Conservation (phyloP, 2,888 invertebrate species). For the Yponomeuta plumbellus region DNA sequence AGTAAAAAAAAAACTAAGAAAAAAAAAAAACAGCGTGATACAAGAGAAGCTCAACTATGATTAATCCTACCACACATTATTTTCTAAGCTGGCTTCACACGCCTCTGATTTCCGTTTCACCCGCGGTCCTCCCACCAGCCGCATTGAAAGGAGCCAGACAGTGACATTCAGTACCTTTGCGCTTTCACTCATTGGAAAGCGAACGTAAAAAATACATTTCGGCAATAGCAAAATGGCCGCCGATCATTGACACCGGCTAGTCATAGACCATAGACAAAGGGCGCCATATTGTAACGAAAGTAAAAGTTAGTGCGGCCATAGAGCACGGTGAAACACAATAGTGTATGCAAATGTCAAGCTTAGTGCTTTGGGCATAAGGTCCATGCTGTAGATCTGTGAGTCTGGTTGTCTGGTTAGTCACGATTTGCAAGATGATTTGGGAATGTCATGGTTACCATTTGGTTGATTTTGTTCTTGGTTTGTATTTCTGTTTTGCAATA, state of each 20-base stretch:
- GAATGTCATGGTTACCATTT: slow-evolving; percentile 69
- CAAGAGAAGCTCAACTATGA: slow-evolving; percentile 14
- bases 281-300: slow-evolving; percentile 64
- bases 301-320: slow-evolving; percentile 54
- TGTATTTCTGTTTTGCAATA: slow-evolving; percentile 50
- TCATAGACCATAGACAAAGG: slow-evolving; percentile 68
- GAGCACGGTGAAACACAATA: slow-evolving; percentile 27
- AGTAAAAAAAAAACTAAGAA: slow-evolving; percentile 10
- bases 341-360: background rate
- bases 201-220: slow-evolving; percentile 74
- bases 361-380: background rate
- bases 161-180: slow-evolving; percentile 72
- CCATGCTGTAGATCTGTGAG: background rate
- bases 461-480: slow-evolving; percentile 41
- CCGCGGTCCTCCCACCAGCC: slow-evolving; percentile 65
- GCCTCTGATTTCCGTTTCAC: slow-evolving; percentile 47
- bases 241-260: slow-evolving; percentile 60
- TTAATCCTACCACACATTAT: background rate
- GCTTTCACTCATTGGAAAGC: slow-evolving; percentile 77
- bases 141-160: slow-evolving; percentile 71
- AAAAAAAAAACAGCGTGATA: background rate
- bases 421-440: slow-evolving; percentile 67
- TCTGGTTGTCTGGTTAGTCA: slow-evolving; percentile 35
- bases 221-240: slow-evolving; percentile 65
- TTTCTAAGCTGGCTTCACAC: slow-evolving; percentile 10